phyloP scores from a whole-genome alignment of 2,113 vertebrate genomes.

The Merops nubicus region DNA sequence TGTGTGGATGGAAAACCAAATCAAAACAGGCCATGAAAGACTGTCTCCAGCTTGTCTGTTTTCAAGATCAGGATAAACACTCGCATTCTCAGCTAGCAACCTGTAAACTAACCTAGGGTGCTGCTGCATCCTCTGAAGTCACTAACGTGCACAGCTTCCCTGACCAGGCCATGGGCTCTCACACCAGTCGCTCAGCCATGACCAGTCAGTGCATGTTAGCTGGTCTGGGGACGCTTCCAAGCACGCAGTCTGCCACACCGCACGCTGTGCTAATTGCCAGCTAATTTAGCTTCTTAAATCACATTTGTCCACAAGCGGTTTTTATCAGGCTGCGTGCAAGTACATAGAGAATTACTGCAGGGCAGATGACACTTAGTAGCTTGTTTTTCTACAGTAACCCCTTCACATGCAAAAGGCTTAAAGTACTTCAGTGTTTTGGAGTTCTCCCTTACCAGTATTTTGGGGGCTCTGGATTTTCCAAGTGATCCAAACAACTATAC shows the following conservation, averaged over 20 bases:
- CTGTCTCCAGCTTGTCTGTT: not conserved
- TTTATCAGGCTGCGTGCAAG: not conserved
- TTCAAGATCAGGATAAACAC: not conserved
- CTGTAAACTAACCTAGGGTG: not conserved
- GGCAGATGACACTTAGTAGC: not conserved
- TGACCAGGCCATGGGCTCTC: not conserved
- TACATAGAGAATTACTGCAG: not conserved
- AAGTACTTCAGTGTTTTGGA: not conserved
- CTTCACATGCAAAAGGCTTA: not conserved
- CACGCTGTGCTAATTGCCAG: not conserved
- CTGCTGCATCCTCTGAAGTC: not conserved
- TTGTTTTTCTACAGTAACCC: not conserved
- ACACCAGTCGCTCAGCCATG: not conserved
- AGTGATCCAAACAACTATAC: not conserved
- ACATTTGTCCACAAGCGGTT: not conserved
- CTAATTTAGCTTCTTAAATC: slow-evolving; percentile 41
- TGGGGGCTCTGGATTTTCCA: not conserved
- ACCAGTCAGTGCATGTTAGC: not conserved
- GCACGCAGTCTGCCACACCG: not conserved
- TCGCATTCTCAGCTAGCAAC: not conserved
- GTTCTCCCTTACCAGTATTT: not conserved
- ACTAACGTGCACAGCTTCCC: not conserved
- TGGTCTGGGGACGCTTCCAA: not conserved
- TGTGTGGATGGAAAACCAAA: not conserved
- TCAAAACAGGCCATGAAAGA: not conserved